Conservation (phyloP, 2,888 invertebrate genomes). For the Sinohyriopsis cumingii region DNA sequence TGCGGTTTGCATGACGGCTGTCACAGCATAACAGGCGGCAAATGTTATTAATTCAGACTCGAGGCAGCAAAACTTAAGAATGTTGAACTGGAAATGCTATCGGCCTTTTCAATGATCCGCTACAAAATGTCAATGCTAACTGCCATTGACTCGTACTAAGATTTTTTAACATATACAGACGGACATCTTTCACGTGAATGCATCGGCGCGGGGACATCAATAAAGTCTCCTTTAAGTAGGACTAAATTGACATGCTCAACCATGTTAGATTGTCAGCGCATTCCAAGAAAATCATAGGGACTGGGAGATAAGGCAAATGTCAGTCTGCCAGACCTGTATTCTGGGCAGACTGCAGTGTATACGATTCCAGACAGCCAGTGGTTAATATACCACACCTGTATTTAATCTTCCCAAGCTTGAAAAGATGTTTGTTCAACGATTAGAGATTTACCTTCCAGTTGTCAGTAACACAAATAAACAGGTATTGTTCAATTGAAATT, state of each 20-base stretch:
- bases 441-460: conserved; percentile 2
- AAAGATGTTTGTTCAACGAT: conserved; percentile 2
- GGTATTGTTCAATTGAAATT: not conserved
- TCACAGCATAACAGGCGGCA: not conserved
- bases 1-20: conserved; percentile 1
- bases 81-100: not conserved
- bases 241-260: not conserved
- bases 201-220: not conserved
- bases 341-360: not conserved
- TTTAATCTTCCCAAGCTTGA: not conserved
- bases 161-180: conserved; percentile 3
- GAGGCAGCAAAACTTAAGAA: not conserved
- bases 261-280: not conserved
- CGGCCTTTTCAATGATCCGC: not conserved
- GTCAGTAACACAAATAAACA: not conserved
- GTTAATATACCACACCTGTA: not conserved
- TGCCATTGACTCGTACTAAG: conserved; percentile 1
- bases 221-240: not conserved
- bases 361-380: not conserved
- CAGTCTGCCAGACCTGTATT: not conserved
- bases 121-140: not conserved
- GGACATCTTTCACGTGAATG: not conserved
- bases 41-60: not conserved
- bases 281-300: not conserved
- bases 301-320: conserved; percentile 1